phyloP scores from a whole-genome alignment of 64 coral and sea anemone species.

The Stichodactyla mertensii region DNA sequence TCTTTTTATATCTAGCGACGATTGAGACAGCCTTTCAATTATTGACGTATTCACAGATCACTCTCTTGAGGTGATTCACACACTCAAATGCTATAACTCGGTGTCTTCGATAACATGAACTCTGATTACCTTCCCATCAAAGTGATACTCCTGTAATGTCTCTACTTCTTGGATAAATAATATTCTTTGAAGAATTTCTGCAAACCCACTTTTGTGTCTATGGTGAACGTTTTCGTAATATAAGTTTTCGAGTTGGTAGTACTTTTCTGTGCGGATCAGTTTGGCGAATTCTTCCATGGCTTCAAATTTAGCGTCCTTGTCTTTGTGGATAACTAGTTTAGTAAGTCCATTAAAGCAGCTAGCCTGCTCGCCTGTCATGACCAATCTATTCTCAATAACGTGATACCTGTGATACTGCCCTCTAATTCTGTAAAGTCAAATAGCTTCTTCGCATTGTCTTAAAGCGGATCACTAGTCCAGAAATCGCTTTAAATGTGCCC shows the following conservation, averaged over 20 bases:
- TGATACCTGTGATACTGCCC: not conserved
- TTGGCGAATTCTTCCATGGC: not conserved
- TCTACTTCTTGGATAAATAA: conserved; percentile 9
- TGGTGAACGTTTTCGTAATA: conserved; percentile 9
- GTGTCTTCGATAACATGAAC: conserved; percentile 29
- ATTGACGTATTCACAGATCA: too few relatives aligned
- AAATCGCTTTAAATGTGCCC: not conserved
- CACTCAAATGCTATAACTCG: not conserved
- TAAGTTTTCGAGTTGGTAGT: conserved; percentile 2
- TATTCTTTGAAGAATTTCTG: conserved; percentile 12
- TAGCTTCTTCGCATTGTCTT: not conserved
- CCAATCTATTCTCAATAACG: not conserved
- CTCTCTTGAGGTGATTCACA: too few relatives aligned
- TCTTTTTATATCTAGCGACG: too few relatives aligned
- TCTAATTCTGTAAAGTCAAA: not conserved
- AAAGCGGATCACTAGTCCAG: not conserved
- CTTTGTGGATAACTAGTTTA: not conserved
- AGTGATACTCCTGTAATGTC: not conserved
- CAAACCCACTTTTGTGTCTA: not conserved
- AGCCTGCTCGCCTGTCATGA: not conserved
- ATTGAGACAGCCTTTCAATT: too few relatives aligned
- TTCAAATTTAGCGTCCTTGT: not conserved
- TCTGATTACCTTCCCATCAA: not conserved
- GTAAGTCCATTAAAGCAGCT: conserved; percentile 16
- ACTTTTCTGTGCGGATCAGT: not conserved